Percentiles rank a stretch among this genome's conserved stretches.
Conservation (phyloP, 2,113 vertebrate genomes). For the Nycticorax nycticorax region DNA sequence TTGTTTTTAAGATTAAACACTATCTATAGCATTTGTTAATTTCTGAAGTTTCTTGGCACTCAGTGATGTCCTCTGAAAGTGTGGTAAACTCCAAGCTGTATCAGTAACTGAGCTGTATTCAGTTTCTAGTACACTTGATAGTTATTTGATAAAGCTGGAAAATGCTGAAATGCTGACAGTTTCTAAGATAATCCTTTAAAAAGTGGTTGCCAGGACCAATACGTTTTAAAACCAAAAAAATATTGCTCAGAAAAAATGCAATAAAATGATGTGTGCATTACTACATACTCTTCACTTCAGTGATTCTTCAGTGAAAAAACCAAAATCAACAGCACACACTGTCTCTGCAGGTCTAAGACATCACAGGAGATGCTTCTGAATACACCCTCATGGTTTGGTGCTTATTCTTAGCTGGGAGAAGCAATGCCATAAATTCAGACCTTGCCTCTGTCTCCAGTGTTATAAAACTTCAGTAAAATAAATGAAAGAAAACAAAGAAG, state of each 20-base stretch:
- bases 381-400: conserved; percentile 52
- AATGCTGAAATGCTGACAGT: neutral
- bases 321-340: neutral
- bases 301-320: neutral
- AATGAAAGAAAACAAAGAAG: conserved; percentile 34
- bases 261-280: neutral
- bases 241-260: neutral
- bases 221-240: neutral
- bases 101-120: neutral
- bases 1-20: neutral
- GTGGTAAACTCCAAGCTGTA: neutral
- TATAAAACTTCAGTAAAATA: conserved; percentile 53
- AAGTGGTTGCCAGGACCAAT: neutral
- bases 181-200: neutral
- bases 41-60: neutral
- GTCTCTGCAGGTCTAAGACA: neutral
- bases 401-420: conserved; percentile 25
- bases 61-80: neutral
- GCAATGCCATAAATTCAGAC: conserved; percentile 7
- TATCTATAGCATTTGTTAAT: neutral
- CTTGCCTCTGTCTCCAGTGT: neutral
- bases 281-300: neutral
- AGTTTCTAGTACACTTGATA: neutral
- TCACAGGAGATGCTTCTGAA: conserved; percentile 24
- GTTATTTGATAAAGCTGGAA: neutral